Conservation (phyloP, 2,113 vertebrate genomes). For the Catharus bicknelli region DNA sequence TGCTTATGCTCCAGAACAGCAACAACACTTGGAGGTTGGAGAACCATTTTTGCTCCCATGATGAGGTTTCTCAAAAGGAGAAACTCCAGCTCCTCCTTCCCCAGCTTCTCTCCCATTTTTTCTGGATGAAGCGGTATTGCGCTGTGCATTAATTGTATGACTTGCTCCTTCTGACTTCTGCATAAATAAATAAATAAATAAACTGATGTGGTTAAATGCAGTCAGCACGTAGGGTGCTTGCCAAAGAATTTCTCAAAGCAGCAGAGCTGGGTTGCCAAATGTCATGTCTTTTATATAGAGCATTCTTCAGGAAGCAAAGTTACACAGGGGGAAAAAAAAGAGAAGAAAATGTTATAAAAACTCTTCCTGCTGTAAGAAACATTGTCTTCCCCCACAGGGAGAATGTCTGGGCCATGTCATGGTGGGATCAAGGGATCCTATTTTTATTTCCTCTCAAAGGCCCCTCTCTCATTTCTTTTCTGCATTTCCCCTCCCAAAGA, state of each 20-base stretch:
- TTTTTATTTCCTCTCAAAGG: slow-evolving; percentile 47
- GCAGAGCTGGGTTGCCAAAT: slow-evolving; percentile 57
- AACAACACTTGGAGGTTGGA: neutral
- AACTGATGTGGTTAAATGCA: slow-evolving; percentile 31
- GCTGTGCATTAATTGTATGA: neutral
- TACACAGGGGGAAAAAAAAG: neutral
- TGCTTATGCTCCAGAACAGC: neutral
- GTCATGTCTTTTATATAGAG: slow-evolving; percentile 63
- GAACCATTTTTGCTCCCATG: neutral
- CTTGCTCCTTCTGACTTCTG: slow-evolving; percentile 19
- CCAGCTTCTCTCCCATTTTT: neutral
- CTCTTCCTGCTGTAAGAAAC: slow-evolving; percentile 33
- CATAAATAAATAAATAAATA: slow-evolving; percentile 42
- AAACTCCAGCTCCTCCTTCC: neutral
- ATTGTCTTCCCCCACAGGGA: slow-evolving; percentile 27
- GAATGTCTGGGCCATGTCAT: slow-evolving; percentile 40
- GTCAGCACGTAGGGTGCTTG: slow-evolving; percentile 50
- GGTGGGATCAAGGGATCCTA: slow-evolving; percentile 32
- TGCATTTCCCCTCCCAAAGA: neutral
- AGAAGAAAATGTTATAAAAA: slow-evolving; percentile 36
- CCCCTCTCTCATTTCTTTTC: slow-evolving; percentile 22
- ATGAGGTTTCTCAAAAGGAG: neutral
- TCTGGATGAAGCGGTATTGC: neutral
- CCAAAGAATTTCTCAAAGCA: slow-evolving; percentile 66
- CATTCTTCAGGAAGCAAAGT: slow-evolving; percentile 62